Conservation (phyloP, 2,113 vertebrate species). For the Pachycephala philippinensis region DNA sequence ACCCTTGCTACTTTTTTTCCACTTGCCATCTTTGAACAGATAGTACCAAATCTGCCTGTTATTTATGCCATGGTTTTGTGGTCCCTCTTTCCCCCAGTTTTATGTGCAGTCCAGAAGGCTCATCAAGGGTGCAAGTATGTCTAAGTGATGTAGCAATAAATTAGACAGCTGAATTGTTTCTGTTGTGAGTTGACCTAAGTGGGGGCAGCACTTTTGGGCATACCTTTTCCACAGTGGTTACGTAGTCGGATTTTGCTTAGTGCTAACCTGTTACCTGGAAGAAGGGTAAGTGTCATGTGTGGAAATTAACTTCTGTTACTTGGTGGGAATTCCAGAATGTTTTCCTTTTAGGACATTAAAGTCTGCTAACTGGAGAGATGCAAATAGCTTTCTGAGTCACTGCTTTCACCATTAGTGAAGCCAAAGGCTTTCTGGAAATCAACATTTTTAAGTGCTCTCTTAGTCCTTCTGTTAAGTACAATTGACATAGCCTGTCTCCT, state of each 20-base stretch:
- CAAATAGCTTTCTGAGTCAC: constrained; percentile 17
- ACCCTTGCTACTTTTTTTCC: neutral
- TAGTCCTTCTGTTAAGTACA: constrained; percentile 23
- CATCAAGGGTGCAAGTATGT: neutral
- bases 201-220: fast-evolving
- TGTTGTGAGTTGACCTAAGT: neutral
- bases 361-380: neutral
- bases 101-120: neutral
- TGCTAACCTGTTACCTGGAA: neutral
- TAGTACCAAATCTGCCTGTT: neutral
- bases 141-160: neutral
- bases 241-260: neutral
- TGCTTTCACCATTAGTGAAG: neutral
- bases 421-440: neutral
- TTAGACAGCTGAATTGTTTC: neutral
- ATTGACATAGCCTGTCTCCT: neutral
- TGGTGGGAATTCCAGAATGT: neutral
- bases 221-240: neutral
- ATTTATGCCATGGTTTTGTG: neutral
- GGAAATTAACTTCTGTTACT: neutral
- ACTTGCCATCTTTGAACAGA: neutral
- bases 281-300: neutral
- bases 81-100: neutral
- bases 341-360: neutral
- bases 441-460: neutral